A percentile compares a stretch with the other conserved stretches of the same genome.
phyloP scores from a whole-genome alignment of 2,113 vertebrate species.

The Anoplopoma fimbria region DNA sequence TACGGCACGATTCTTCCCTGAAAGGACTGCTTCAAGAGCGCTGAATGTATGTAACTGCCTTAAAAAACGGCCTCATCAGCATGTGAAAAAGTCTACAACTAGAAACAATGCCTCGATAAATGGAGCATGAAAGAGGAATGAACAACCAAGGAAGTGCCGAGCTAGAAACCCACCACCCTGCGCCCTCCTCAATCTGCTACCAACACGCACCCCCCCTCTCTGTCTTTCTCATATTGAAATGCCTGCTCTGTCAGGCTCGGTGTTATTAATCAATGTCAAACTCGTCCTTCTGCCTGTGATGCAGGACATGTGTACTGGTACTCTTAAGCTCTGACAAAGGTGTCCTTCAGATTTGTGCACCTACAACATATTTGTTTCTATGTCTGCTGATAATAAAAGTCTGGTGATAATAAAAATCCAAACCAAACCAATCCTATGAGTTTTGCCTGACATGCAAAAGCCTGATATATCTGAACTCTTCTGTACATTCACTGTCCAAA shows the following conservation, averaged over 20 bases:
- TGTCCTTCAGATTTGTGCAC: slow-evolving; percentile 17
- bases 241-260: background rate
- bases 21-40: slow-evolving; percentile 40
- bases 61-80: slow-evolving; percentile 42
- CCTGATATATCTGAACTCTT: background rate
- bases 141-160: slow-evolving; percentile 32
- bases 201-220: background rate
- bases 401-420: background rate
- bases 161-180: slow-evolving; percentile 11
- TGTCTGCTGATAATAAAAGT: background rate
- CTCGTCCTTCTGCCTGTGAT: slow-evolving; percentile 33
- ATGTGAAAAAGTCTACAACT: slow-evolving; percentile 42
- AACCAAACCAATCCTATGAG: background rate
- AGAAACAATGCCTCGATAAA: slow-evolving; percentile 59
- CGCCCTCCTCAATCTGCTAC: slow-evolving; percentile 27
- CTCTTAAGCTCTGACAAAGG: slow-evolving; percentile 7
- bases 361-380: too few relatives aligned
- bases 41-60: slow-evolving; percentile 42
- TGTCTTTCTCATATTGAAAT: slow-evolving; percentile 4
- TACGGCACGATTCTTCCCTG: slow-evolving; percentile 14
- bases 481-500: background rate
- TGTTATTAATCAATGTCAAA: slow-evolving; percentile 47
- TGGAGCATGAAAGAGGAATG: slow-evolving; percentile 64
- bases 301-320: slow-evolving; percentile 27
- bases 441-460: background rate